Conservation (phyloP, 2,797 vertebrate species). For the Novumbra hubbsi region DNA sequence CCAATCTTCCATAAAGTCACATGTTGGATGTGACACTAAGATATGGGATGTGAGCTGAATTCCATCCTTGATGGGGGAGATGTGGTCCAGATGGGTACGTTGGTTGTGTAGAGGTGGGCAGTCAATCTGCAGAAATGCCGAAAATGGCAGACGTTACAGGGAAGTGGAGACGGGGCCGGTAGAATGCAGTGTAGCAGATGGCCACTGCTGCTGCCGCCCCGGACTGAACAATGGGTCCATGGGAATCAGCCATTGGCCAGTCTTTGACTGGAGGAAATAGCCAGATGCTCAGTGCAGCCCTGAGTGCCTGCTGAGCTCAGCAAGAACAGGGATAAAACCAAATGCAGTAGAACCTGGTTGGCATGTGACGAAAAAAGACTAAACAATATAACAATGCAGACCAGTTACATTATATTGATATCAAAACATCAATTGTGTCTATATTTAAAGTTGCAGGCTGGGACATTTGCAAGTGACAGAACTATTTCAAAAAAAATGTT, state of each 20-base stretch:
- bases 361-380: not conserved
- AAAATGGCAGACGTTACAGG: not conserved
- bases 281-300: constrained; percentile 35
- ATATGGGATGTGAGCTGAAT: not conserved
- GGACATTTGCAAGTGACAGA: too few relatives aligned
- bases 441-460: too few relatives aligned
- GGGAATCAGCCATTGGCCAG: constrained; percentile 34
- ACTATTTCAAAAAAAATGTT: too few relatives aligned
- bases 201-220: constrained; percentile 30
- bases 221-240: constrained; percentile 40
- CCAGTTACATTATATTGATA: too few relatives aligned
- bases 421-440: too few relatives aligned
- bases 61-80: not conserved
- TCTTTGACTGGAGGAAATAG: constrained; percentile 10
- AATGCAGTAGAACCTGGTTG: too few relatives aligned
- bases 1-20: too few relatives aligned
- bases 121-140: not conserved
- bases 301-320: constrained; percentile 12
- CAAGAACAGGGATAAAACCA: not conserved
- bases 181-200: constrained; percentile 43
- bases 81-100: too few relatives aligned
- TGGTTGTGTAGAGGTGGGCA: not conserved
- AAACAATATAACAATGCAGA: not conserved
- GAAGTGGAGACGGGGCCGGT: not conserved
- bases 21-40: not conserved